phyloP scores from a whole-genome alignment of 2,888 invertebrate genomes.

The Cheilosia soror region DNA sequence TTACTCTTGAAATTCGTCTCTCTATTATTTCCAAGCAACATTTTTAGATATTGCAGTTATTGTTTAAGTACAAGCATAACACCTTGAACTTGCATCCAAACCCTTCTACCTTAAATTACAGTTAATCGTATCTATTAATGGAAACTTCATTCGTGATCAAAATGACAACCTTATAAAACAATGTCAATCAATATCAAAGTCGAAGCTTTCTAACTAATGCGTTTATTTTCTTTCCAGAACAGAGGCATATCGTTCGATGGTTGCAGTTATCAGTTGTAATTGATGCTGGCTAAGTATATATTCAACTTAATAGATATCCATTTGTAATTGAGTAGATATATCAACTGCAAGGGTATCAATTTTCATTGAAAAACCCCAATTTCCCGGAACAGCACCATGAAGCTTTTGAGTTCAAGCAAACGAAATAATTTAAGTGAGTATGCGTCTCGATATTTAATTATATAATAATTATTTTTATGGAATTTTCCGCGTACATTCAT shows the following conservation, averaged over 20 bases:
- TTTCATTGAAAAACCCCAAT: conserved; percentile 6
- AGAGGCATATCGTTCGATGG: conserved; percentile 34
- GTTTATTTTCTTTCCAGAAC: conserved; percentile 45
- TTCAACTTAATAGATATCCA: not conserved
- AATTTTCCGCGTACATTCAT: not conserved
- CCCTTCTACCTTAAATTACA: no score
- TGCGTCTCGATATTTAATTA: not conserved
- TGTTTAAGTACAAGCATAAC: no score
- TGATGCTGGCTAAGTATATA: conserved; percentile 18
- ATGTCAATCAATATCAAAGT: not conserved
- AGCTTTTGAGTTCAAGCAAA: conserved; percentile 60
- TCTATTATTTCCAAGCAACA: no score
- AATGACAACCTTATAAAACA: no score
- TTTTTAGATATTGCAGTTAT: no score
- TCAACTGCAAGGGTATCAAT: conserved; percentile 1
- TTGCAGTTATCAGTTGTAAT: conserved; percentile 41
- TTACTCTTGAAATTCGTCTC: no score
- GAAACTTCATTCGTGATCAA: no score
- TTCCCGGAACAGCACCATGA: conserved; percentile 41
- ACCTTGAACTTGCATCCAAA: no score
- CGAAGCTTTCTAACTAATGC: conserved; percentile 29
- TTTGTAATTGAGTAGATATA: not conserved
- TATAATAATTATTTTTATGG: not conserved
- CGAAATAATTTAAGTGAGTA: conserved; percentile 68
- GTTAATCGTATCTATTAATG: no score